Evolutionary conservation across 2,888 invertebrate genomes (phyloP).

Genomic region (Cerceris ruficornis): DNA sequence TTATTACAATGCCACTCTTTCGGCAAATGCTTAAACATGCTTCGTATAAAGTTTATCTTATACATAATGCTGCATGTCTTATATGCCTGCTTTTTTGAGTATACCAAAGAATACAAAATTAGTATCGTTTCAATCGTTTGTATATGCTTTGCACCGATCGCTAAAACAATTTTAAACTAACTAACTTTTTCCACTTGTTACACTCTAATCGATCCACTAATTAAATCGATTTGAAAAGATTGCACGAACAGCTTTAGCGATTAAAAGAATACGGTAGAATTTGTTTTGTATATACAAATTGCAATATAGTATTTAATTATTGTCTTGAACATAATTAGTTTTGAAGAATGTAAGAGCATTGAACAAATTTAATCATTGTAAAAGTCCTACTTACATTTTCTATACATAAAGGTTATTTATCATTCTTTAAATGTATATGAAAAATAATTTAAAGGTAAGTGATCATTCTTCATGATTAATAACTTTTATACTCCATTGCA

Average conservation of each 20-base stretch:
- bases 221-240: neutral
- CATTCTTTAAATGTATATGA: too few relatives aligned
- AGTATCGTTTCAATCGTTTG: slow-evolving; percentile 22
- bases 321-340: neutral
- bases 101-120: slow-evolving; percentile 44
- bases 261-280: neutral
- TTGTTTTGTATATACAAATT: neutral
- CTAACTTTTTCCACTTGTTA: slow-evolving; percentile 29
- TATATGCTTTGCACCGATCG: neutral
- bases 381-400: too few relatives aligned
- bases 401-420: too few relatives aligned
- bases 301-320: neutral
- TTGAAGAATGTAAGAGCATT: too few relatives aligned
- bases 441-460: too few relatives aligned
- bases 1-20: slow-evolving; percentile 25
- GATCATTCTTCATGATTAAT: too few relatives aligned
- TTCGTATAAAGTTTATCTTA: slow-evolving; percentile 22
- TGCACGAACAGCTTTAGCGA: neutral
- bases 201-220: neutral
- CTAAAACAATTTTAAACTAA: slow-evolving; percentile 11
- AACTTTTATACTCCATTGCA: too few relatives aligned
- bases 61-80: slow-evolving; percentile 37
- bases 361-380: too few relatives aligned
- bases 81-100: slow-evolving; percentile 17
- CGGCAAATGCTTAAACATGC: slow-evolving; percentile 29